A percentile compares a stretch with the other conserved stretches of the same genome.
These are phyloP conservation scores for Bovichtus variegatus DNA, from an alignment of 2,797 vertebrate genomes.

Conservation along the genomic window DNA sequence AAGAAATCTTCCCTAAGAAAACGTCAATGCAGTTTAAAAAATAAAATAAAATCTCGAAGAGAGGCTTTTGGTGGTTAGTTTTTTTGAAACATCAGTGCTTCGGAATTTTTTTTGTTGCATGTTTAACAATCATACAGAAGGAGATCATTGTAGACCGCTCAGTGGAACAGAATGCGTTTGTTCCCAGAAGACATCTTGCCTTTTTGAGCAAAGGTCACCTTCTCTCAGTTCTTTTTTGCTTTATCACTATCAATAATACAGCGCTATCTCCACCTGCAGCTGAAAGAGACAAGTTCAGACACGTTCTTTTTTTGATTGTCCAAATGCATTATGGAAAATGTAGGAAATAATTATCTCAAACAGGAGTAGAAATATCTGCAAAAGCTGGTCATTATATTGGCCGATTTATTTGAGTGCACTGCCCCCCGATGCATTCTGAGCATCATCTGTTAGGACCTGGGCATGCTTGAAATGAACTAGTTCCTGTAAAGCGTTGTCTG, in stretches of 20 bases:
- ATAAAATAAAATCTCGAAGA: neutral
- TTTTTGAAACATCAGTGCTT: neutral
- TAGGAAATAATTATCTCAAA: neutral
- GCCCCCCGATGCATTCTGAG: neutral
- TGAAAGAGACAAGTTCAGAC: slow-evolving; percentile 12
- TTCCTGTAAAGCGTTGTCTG: neutral
- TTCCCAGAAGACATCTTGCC: neutral
- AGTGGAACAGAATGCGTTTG: neutral
- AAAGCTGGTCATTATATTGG: neutral
- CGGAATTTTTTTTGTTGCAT: neutral
- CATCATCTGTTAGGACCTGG: neutral
- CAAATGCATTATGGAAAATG: slow-evolving; percentile 1
- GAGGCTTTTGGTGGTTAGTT: neutral
- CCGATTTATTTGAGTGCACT: neutral
- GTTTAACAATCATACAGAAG: neutral
- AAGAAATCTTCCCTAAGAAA: slow-evolving; percentile 2
- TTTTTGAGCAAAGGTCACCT: slow-evolving; percentile 4
- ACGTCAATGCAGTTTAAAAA: neutral
- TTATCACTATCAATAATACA: neutral
- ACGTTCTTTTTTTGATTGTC: neutral
- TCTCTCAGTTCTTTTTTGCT: neutral
- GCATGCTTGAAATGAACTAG: neutral
- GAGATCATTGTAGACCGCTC: neutral
- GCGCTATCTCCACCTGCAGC: neutral
- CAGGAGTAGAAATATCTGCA: neutral